A percentile compares a stretch with the other conserved stretches of the same genome.
These are phyloP conservation scores for Periplaneta americana DNA, from an alignment of 1,140 invertebrate genomes.

Conservation along the genomic window DNA sequence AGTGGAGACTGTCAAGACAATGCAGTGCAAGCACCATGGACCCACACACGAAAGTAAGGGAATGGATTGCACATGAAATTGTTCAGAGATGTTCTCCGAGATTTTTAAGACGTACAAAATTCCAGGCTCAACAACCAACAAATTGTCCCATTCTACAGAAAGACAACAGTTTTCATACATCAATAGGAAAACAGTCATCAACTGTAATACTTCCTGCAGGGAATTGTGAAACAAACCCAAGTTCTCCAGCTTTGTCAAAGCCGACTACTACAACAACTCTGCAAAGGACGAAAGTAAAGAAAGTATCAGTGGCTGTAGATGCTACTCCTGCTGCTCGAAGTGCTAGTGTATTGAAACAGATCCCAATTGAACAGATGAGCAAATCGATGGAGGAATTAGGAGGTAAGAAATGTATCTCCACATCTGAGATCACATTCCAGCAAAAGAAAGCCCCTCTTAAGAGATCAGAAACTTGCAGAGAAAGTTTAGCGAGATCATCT, in stretches of 20 bases:
- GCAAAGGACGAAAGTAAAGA: constrained; percentile 45
- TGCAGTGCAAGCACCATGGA: constrained; percentile 74
- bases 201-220: not conserved
- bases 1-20: constrained; percentile 60
- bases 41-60: constrained; percentile 74
- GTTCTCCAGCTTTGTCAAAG: constrained; percentile 4
- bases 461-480: not conserved
- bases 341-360: constrained; percentile 62
- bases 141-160: not conserved
- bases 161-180: not conserved
- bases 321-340: constrained; percentile 65
- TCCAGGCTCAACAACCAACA: not conserved
- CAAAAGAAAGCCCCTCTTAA: constrained; percentile 20
- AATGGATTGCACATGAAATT: constrained; percentile 74
- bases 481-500: not conserved
- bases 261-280: constrained; percentile 22
- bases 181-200: not conserved
- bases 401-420: constrained; percentile 25
- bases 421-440: constrained; percentile 34
- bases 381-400: constrained; percentile 46
- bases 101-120: constrained; percentile 46
- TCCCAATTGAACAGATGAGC: constrained; percentile 59
- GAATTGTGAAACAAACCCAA: not conserved
- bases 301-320: constrained; percentile 68
- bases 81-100: constrained; percentile 52